Conservation (phyloP, 1,140 invertebrate species). For the Elymnias hypermnestra region DNA sequence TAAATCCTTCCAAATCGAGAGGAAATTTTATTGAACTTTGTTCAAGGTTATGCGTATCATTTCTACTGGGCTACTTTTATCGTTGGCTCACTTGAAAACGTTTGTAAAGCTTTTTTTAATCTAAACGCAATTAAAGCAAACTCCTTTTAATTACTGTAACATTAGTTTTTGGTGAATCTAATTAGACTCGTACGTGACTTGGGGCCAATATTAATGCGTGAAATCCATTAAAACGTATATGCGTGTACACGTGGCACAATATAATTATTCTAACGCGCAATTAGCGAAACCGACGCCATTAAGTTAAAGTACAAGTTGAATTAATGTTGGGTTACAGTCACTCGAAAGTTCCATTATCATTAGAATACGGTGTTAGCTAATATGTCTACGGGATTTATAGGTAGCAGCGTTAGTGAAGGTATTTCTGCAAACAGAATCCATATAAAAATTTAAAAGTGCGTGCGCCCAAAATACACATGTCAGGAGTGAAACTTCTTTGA, state of each 20-base stretch:
- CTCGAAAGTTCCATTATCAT: constrained; percentile 71
- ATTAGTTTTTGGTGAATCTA: constrained; percentile 38
- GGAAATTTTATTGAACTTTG: too few relatives aligned
- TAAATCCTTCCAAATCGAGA: too few relatives aligned
- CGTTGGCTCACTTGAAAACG: too few relatives aligned
- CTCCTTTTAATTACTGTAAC: constrained; percentile 21
- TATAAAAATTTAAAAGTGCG: too few relatives aligned
- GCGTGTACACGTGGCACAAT: constrained; percentile 50
- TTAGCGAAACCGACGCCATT: constrained; percentile 71
- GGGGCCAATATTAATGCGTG: constrained; percentile 45
- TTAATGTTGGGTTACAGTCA: constrained; percentile 68
- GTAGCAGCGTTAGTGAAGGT: too few relatives aligned
- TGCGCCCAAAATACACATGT: too few relatives aligned
- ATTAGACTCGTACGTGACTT: constrained; percentile 35
- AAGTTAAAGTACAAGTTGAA: constrained; percentile 64
- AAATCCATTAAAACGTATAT: constrained; percentile 66
- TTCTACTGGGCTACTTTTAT: too few relatives aligned
- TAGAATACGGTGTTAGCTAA: constrained; percentile 23
- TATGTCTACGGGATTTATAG: background rate
- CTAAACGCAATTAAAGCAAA: constrained; percentile 11
- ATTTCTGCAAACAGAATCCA: too few relatives aligned
- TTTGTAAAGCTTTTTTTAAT: too few relatives aligned
- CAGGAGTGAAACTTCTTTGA: too few relatives aligned
- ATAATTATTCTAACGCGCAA: constrained; percentile 70
- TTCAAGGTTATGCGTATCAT: too few relatives aligned